These are phyloP conservation scores for Sarcophaga subvicina DNA, from an alignment of 2,888 invertebrate species.

Conservation along the genomic window DNA sequence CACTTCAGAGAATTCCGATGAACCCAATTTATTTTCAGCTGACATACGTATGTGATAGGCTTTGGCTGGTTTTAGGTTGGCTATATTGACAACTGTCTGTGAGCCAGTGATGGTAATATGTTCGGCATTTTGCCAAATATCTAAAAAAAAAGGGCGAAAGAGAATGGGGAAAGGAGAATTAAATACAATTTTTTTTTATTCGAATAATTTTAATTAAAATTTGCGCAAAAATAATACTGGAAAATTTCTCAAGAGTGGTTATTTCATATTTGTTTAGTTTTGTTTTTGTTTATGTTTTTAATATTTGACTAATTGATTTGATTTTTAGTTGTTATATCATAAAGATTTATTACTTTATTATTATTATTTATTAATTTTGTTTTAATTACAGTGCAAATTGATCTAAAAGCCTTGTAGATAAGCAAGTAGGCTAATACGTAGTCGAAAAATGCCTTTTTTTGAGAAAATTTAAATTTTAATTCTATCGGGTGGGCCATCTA, in stretches of 20 bases:
- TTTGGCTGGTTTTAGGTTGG: conserved; percentile 92
- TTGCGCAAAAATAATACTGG: conserved; percentile 11
- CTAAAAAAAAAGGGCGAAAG: conserved; percentile 76
- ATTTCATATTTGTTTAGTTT: not conserved
- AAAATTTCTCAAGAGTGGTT: too few relatives aligned
- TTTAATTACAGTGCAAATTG: not conserved
- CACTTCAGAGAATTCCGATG: conserved; percentile 93
- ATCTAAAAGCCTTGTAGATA: too few relatives aligned
- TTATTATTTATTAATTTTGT: conserved; percentile 29
- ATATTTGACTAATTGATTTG: conserved; percentile 31
- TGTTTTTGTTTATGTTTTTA: conserved; percentile 6
- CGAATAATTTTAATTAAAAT: conserved; percentile 56
- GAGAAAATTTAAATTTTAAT: too few relatives aligned
- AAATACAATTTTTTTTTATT: not conserved
- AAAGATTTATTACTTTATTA: conserved; percentile 48
- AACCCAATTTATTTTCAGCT: conserved; percentile 94
- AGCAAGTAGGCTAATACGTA: too few relatives aligned
- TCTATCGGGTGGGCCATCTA: too few relatives aligned
- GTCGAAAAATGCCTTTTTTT: too few relatives aligned
- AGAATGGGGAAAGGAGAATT: not conserved
- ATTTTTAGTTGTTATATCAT: conserved; percentile 45
- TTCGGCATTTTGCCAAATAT: conserved; percentile 91
- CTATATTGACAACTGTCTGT: conserved; percentile 91
- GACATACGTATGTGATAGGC: conserved; percentile 94
- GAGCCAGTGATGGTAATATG: conserved; percentile 92